These are phyloP conservation scores for Pangasianodon gigas DNA, from an alignment of 2,113 vertebrate genomes.

Conservation along the genomic window DNA sequence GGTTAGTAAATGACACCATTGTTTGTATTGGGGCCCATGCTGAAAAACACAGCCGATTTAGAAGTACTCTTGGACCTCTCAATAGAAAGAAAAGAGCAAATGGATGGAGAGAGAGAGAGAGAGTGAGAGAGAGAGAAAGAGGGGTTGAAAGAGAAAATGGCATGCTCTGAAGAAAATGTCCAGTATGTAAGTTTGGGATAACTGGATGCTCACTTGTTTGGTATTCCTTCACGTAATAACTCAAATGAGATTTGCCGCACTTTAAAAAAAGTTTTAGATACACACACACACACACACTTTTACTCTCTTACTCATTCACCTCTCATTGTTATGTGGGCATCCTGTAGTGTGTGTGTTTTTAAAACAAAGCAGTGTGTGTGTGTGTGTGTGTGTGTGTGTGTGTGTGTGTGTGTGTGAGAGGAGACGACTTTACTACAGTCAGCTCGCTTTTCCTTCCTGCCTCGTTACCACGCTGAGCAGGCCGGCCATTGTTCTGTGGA, in stretches of 20 bases:
- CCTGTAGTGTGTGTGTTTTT: constrained; percentile 43
- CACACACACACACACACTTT: constrained; percentile 19
- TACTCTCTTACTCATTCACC: constrained; percentile 33
- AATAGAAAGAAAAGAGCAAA: not conserved
- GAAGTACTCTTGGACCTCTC: not conserved
- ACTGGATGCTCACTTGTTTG: not conserved
- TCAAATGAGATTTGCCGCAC: not conserved
- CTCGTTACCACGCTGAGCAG: constrained; percentile 47
- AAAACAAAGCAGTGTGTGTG: constrained; percentile 18
- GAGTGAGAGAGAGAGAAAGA: not conserved
- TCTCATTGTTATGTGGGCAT: constrained; percentile 49
- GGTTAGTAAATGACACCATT: not conserved
- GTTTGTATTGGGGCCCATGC: constrained; percentile 1
- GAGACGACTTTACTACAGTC: constrained; percentile 51
- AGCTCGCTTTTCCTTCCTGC: constrained; percentile 54
- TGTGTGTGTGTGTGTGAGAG: constrained; percentile 29
- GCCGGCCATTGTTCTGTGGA: constrained; percentile 54
- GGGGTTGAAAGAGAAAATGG: not conserved
- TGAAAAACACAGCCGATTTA: not conserved
- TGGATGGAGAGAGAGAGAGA: not conserved
- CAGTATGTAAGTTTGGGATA: not conserved
- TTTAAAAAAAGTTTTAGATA: not conserved
- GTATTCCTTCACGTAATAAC: not conserved
- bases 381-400: constrained; percentile 25
- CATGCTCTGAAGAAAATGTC: not conserved